phyloP scores from a whole-genome alignment of 23 tunicate genomes.

The Halocynthia roretzi region DNA sequence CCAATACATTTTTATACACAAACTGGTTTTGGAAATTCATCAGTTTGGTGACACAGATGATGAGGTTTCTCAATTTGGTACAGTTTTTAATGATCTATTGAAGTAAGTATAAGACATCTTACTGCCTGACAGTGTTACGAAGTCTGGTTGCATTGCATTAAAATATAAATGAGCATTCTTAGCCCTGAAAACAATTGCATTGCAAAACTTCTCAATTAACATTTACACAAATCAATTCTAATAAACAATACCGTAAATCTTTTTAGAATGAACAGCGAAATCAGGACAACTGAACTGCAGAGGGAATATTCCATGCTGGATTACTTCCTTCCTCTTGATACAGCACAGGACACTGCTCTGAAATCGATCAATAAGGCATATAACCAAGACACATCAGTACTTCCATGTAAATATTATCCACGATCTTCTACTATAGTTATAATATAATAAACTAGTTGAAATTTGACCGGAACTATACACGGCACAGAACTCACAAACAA shows the following conservation, averaged over 20 bases:
- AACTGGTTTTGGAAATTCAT: constrained; percentile 40
- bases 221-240: too few species aligned
- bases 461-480: too few species aligned
- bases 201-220: too few species aligned
- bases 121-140: too few species aligned
- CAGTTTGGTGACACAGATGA: constrained; percentile 32
- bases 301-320: constrained; percentile 5
- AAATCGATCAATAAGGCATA: constrained; percentile 9
- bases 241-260: too few species aligned
- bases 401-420: constrained; percentile 18
- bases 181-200: too few species aligned
- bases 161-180: too few species aligned
- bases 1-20: constrained; percentile 61
- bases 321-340: constrained; percentile 17
- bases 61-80: constrained; percentile 33
- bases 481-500: too few species aligned
- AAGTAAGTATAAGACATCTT: background rate
- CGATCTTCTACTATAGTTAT: background rate
- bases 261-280: too few species aligned
- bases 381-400: constrained; percentile 1
- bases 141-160: background rate
- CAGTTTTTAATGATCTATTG: background rate
- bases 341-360: constrained; percentile 12
- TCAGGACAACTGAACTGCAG: too few species aligned
- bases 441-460: too few species aligned